Percentiles rank a stretch among this genome's conserved stretches.
Evolutionary conservation across 2,888 invertebrate species (phyloP).

Genomic region (Anorthoa munda): DNA sequence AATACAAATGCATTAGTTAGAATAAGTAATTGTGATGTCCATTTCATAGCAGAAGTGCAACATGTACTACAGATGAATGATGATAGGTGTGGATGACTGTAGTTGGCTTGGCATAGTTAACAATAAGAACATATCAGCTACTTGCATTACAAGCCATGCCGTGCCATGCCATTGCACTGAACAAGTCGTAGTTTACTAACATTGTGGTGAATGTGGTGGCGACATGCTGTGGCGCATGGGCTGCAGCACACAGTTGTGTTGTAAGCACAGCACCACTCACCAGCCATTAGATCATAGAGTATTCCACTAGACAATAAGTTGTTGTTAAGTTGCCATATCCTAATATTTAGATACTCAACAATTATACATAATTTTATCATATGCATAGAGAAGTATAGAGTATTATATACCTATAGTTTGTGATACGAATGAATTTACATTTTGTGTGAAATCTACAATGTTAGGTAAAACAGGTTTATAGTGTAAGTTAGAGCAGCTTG

Average conservation of each 20-base stretch:
- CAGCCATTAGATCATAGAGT: conserved; percentile 73
- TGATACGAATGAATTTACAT: conserved; percentile 90
- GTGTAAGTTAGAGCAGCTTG: conserved; percentile 56
- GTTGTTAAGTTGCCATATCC: conserved; percentile 90
- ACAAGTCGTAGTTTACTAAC: conserved; percentile 33
- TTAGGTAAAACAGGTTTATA: conserved; percentile 74
- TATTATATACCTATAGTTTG: conserved; percentile 89
- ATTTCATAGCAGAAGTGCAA: conserved; percentile 5
- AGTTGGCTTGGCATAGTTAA: conserved; percentile 28
- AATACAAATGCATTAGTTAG: neutral
- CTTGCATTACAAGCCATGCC: conserved; percentile 28
- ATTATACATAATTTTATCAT: conserved; percentile 82
- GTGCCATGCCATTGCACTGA: conserved; percentile 38
- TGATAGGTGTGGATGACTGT: neutral
- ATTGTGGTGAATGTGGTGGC: conserved; percentile 18
- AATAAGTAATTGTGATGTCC: conserved; percentile 1
- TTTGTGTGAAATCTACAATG: conserved; percentile 85
- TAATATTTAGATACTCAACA: conserved; percentile 90
- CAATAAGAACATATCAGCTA: conserved; percentile 41
- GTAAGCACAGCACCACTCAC: conserved; percentile 27
- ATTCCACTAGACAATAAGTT: conserved; percentile 91
- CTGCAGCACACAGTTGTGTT: conserved; percentile 16
- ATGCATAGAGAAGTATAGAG: conserved; percentile 85
- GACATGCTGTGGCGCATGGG: neutral
- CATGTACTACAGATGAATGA: neutral